Base-by-base conservation (phyloP, 2,888 invertebrate species). In the Pollenia angustigena region DNA sequence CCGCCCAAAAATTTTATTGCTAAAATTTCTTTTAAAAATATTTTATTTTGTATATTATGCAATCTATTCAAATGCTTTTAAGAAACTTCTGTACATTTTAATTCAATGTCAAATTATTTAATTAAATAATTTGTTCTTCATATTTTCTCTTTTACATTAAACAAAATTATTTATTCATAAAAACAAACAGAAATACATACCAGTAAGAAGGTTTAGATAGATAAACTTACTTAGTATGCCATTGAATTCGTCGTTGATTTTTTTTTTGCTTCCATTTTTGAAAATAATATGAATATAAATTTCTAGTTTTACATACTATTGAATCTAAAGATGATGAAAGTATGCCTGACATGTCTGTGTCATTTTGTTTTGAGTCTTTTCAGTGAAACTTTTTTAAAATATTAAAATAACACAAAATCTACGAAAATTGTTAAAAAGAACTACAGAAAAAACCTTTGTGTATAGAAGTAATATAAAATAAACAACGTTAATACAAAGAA, bases 301-400 rank as follows among this genome's bases (percentile, higher is more conserved):
- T 64, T 54, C 23, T 78, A 64, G 40, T 54, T 66, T 58, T 42
- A 48, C 58, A 74, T 76, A 56, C 44, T 75, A 72, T 58, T 50
- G 79, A 80, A 80, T 71, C 79, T 52, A 69, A 71, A 64, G 64
- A 75, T 74, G 82, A 68, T 72, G 68, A 83, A 74, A 82, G 48
- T 48, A 79, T 69, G 74, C 48, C 56, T 79, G 81, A 68, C 85
- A 81, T 81, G 71, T 75, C 79, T 80, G 64, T 76, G 79, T 76
- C 74, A 81, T 44, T 60, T 82, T 78, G 40, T 80, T 32, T 75
- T 54, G 16, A 64, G 54, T 66, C 12, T 48, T 66, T 16, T 46
- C 56, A 16, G 11, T 12, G 40, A 64, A 44, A 23, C 12, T 58
- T 48, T 32, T 32, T 18, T 12, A n/a, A 54, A 23, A 44, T n/a